Evolutionary conservation across 2,797 vertebrate genomes (phyloP), one percentile per base, ranked within the genome.

Genomic region (Natrix natrix): DNA sequence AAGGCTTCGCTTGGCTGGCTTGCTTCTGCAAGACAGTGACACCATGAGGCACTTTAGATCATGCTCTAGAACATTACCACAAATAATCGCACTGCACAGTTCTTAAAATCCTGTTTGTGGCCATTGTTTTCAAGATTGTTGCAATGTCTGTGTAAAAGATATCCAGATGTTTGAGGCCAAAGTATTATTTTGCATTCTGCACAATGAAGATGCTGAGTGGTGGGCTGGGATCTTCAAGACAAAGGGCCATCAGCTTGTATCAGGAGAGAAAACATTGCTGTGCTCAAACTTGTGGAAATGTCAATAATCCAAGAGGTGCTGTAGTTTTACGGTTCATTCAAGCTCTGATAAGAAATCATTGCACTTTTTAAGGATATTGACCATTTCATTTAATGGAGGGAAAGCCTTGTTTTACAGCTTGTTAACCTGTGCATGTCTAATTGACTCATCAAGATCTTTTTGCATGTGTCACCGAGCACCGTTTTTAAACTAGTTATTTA

Each of bases 311-410:
- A 97, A 97, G 98, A 98, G 97, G 96, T 74, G 16, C 66, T 74
- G 32, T 97, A 97, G 96, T 97, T 98, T 97, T 98, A 97, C 93
- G 96, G 98, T 98, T 98, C 97, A 98, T 98, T 97, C 96, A 97
- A 98, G 97, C 97, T 96, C 97, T 95, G 94, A 98, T 97, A 97
- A 98, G 97, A 98, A 98, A 98, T 98, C 97, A 98, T 98, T 98
- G 97, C 92, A 96, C 93, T 97, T 97, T 98, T 97, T 96, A 97
- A 98, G 96, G 96, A 97, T 97, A 97, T 97, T 97, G 97, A 98
- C 97, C 95, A 96, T 96, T 97, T 97, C 86, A 94, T 97, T 98
- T 97, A 97, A 96, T 97, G 97, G 97, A 97, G 97, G 96, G 95
- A 98, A 97, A 98, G 96, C 94, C 94, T 96, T 97, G 97, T 94